Base-by-base conservation (phyloP, 2,888 invertebrate species). In the Lasioglossum vierecki region DNA sequence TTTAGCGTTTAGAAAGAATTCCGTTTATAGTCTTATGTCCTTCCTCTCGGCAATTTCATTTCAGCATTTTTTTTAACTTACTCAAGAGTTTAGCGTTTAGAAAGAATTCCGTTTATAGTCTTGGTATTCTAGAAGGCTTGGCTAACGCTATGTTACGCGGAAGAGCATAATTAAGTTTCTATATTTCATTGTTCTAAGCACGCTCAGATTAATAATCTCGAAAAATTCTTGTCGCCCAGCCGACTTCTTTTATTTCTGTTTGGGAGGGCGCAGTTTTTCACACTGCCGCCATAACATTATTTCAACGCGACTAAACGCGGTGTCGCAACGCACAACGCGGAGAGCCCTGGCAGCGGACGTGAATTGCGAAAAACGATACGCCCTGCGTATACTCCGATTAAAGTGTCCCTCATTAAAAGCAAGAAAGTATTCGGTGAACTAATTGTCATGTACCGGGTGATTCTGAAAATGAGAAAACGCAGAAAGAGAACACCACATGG, bases 311-410 rank as follows among this genome's bases (percentile, higher is more conserved):
- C 39, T 77, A 70, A 76, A 76, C 44, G 68, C n/a, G 30, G 22
- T 26, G 53, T 68, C 49, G 68, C 68, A 49, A 53, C 68, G 49
- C 13, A 49, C n/a, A 53, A 39, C 49, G 22, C 30, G 44, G 73
- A 6, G 15, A 26, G 6, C n/a, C 22, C 30, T 15, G 79, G 35
- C 18, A 11, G 30, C n/a, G 49, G 53, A 75, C 77, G 68, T 66
- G 80, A 76, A 82, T 78, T 74, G 57, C 68, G 74, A 78, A 82
- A 82, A 82, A 74, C 57, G 75, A 79, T 75, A 82, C 57, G 26
- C 57, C 71, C 30, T 60, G 79, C 70, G 57, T 79, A 75, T 44
- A 79, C 46, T 57, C 76, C 75, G 9, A 57, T 79, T 74, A 82
- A 75, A 46, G 53, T 44, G 41, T 68, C 13, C 57, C 72, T 60